Percentiles rank a stretch among this genome's conserved stretches.
Evolutionary conservation across 2,797 vertebrate genomes (phyloP).

Genomic region (Tokudaia tokunoshimensis): DNA sequence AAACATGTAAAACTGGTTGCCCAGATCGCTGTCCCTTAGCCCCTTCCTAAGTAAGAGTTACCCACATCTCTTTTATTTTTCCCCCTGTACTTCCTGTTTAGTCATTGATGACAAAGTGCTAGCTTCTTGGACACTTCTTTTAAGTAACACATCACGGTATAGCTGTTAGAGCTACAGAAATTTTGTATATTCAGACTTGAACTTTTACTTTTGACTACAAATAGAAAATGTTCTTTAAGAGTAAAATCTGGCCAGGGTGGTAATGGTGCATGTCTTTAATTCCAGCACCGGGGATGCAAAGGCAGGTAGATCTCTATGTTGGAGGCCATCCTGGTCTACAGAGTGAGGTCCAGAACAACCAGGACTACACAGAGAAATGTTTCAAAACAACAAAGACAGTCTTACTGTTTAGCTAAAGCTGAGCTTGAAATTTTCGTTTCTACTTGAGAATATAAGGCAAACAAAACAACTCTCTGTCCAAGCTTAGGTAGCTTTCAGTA

Average conservation of each 20-base stretch:
- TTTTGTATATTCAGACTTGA: conserved; percentile 11
- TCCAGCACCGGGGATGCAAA: neutral
- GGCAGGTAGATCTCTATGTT: neutral
- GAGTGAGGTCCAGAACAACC: neutral
- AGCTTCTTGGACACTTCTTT: neutral
- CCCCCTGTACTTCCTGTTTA: conserved; percentile 11
- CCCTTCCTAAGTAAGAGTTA: neutral
- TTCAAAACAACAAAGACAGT: neutral
- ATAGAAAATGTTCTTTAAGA: conserved; percentile 42
- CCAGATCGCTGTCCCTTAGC: neutral
- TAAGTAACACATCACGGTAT: neutral
- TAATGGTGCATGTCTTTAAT: neutral
- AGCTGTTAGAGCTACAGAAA: neutral
- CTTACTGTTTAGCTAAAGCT: neutral
- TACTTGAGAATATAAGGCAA: too few species aligned
- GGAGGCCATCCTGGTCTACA: neutral
- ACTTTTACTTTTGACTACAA: conserved; percentile 36
- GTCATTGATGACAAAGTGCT: neutral
- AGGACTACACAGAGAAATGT: neutral
- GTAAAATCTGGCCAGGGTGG: neutral
- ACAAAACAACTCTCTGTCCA: neutral
- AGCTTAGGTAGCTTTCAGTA: neutral
- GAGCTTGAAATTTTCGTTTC: neutral
- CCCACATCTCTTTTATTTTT: neutral
- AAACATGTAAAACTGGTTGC: too few species aligned